phyloP scores from a whole-genome alignment of 1,140 invertebrate genomes.

The Pogonomyrmex barbatus region DNA sequence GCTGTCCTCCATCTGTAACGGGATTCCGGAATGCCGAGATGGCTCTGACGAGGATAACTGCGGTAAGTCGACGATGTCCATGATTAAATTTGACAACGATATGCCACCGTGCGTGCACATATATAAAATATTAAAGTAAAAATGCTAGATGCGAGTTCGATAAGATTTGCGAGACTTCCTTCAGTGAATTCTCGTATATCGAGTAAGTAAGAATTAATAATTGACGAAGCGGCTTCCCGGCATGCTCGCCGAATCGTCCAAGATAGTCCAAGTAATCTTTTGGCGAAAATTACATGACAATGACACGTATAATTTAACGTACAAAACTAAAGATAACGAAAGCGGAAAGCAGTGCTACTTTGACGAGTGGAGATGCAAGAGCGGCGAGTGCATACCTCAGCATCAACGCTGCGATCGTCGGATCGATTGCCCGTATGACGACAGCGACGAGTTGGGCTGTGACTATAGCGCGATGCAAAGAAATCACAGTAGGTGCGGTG shows the following conservation, averaged over 20 bases:
- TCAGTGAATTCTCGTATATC: too few relatives aligned
- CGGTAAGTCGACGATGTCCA: slow-evolving; percentile 83
- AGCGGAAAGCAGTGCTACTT: slow-evolving; percentile 68
- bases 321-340: slow-evolving; percentile 64
- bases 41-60: slow-evolving; percentile 92
- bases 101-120: neutral
- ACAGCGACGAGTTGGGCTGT: slow-evolving; percentile 79
- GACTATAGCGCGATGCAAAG: slow-evolving; percentile 38
- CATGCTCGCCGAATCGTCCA: neutral
- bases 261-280: slow-evolving; percentile 8
- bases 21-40: slow-evolving; percentile 90
- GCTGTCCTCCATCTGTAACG: slow-evolving; percentile 88
- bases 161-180: neutral
- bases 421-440: slow-evolving; percentile 89
- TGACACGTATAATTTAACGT: slow-evolving; percentile 44
- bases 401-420: slow-evolving; percentile 87
- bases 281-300: slow-evolving; percentile 4
- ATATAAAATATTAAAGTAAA: neutral
- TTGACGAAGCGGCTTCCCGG: neutral
- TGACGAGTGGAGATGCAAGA: slow-evolving; percentile 88
- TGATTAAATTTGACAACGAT: neutral
- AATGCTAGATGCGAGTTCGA: neutral
- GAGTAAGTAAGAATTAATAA: slow-evolving; percentile 13
- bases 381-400: slow-evolving; percentile 88
- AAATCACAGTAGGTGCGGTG: slow-evolving; percentile 74